A percentile compares a stretch with the other conserved stretches of the same genome.
These are phyloP conservation scores for Cheilosia vernalis DNA, from an alignment of 2,888 invertebrate genomes.

Conservation along the genomic window DNA sequence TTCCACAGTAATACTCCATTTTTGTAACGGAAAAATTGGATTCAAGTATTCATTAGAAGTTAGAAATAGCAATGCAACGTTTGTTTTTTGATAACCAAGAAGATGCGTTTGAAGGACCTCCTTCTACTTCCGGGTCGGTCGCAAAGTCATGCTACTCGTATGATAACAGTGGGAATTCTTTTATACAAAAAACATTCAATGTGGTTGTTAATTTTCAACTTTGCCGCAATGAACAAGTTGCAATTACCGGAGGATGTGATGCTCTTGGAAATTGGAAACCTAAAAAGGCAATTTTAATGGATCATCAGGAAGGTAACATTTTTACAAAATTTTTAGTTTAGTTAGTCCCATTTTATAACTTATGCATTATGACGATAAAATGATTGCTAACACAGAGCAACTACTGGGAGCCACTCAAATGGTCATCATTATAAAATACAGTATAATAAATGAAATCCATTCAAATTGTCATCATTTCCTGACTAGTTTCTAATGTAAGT, in stretches of 20 bases:
- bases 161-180: not conserved
- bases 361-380: not conserved
- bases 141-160: constrained; percentile 49
- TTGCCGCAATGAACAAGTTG: constrained; percentile 87
- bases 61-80: constrained; percentile 85
- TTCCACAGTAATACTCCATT: too few species aligned
- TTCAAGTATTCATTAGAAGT: not conserved
- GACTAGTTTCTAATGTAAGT: too few species aligned
- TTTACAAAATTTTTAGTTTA: not conserved
- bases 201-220: constrained; percentile 84
- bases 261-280: constrained; percentile 90
- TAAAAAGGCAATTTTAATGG: constrained; percentile 85
- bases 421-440: too few species aligned
- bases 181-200: constrained; percentile 84
- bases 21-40: not conserved
- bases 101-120: constrained; percentile 79
- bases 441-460: too few species aligned
- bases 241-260: constrained; percentile 88
- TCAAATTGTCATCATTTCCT: too few species aligned
- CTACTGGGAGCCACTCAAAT: too few species aligned
- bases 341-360: constrained; percentile 6
- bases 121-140: constrained; percentile 62
- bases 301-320: constrained; percentile 82
- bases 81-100: constrained; percentile 87
- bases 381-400: too few species aligned